Base-by-base conservation (phyloP, 2,888 invertebrate species). In the Cylindroiulus punctatus region DNA sequence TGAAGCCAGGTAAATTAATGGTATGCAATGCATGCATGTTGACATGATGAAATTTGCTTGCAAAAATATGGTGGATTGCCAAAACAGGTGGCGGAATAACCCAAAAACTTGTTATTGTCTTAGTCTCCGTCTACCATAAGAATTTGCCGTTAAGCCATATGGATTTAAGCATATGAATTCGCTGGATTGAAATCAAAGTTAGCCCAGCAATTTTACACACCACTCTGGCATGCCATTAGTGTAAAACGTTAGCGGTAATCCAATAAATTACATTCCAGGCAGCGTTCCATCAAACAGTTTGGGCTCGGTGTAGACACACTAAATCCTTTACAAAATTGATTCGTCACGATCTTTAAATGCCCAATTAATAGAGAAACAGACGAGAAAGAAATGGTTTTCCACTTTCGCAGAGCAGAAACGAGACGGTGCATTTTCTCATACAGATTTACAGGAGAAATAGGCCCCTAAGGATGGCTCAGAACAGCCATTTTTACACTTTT, bases 241-340 rank as follows among this genome's bases (percentile, higher is more conserved):
- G 65, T 12, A 65, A 57, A 65, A 65, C 26, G 22, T 65, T 65
- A 65, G 65, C 65, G 26, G 65, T 65, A 65, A 65, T 65, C 65
- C 65, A 65, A 26, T 26, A 65, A 65, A 65, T 65, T 65, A 26
- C n/a, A 65, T 65, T 65, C 65, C 26, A 26, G 26, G 65, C 65
- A 26, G 26, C 65, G 26, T 65, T 65, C 65, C 26, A 65, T 65
- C 65, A 65, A 65, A 65, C 65, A 65, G 26, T 65, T 26, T 65
- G 65, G 65, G 26, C 22, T 22, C 26, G 8, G 26, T 65, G 65
- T 65, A 65, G 65, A 65, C 65, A 12, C 12, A 26, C 26, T 26
- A 65, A 65, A 65, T 65, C 65, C 65, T 65, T 65, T 65, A 65
- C 65, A 65, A 65, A 65, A 65, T 65, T 65, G 65, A 65, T 65